Evolutionary conservation across 2,113 vertebrate genomes (phyloP).

Genomic region (Hemichromis elongatus): DNA sequence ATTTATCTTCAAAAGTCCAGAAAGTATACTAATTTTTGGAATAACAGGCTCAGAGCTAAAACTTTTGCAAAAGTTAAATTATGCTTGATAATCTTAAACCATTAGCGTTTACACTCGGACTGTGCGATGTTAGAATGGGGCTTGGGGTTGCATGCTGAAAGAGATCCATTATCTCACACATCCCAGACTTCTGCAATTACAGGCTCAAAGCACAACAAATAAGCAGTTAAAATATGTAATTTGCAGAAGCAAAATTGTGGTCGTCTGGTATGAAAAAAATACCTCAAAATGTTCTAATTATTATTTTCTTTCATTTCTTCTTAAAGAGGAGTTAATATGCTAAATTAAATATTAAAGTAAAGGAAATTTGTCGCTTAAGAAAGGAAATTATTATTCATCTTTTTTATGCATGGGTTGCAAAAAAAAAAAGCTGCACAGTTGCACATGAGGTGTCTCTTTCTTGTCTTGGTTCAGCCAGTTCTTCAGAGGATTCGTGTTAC

Average conservation of each 20-base stretch:
- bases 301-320: not conserved
- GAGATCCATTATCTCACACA: not conserved
- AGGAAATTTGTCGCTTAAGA: not conserved
- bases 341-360: not conserved
- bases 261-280: not conserved
- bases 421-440: not conserved
- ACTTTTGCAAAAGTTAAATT: not conserved
- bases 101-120: not conserved
- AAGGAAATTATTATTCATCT: not conserved
- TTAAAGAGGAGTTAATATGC: not conserved
- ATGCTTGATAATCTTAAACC: not conserved
- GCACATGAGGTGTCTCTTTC: slow-evolving; percentile 2
- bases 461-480: not conserved
- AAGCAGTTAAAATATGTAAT: not conserved
- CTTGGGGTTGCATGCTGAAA: not conserved
- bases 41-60: not conserved
- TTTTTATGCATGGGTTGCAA: not conserved
- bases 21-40: not conserved
- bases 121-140: not conserved
- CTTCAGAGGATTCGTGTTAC: not conserved
- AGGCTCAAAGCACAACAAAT: slow-evolving; percentile 44
- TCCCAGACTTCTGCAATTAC: slow-evolving; percentile 22
- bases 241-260: not conserved
- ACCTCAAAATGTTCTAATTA: not conserved
- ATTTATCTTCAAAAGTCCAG: not conserved